Percentiles rank a stretch among this genome's conserved stretches.
phyloP scores from a whole-genome alignment of 2,888 invertebrate species.

The Diarsia dahlii region DNA sequence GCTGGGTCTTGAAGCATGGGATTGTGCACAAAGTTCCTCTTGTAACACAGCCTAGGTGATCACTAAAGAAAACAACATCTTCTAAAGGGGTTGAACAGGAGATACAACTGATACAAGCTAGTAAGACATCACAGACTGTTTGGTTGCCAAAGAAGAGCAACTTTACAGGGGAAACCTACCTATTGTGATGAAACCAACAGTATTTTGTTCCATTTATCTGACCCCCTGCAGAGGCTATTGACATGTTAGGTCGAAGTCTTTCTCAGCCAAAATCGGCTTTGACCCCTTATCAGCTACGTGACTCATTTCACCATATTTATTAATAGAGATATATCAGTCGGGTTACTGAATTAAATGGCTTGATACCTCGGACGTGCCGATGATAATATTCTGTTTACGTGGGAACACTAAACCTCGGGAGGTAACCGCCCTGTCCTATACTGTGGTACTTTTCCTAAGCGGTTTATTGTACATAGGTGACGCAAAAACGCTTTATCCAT shows the following conservation, averaged over 20 bases:
- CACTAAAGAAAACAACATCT: not conserved
- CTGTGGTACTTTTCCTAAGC: not conserved
- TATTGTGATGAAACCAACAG: not conserved
- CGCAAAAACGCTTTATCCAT: not conserved
- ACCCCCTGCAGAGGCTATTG: not conserved
- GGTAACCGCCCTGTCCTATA: not conserved
- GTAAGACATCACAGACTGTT: too few species aligned
- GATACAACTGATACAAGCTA: too few species aligned
- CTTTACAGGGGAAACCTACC: not conserved
- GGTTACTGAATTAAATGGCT: conserved; percentile 15
- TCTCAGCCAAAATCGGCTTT: not conserved
- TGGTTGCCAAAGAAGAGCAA: not conserved
- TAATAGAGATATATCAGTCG: conserved; percentile 4
- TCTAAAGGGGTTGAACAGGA: not conserved
- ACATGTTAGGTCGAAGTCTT: not conserved
- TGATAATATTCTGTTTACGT: conserved; percentile 31
- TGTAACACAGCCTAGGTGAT: not conserved
- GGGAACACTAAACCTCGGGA: conserved; percentile 42
- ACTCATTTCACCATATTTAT: not conserved
- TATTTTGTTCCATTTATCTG: not conserved
- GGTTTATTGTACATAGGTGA: not conserved
- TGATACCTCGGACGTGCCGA: conserved; percentile 26
- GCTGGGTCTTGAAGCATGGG: not conserved
- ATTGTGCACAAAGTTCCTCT: not conserved
- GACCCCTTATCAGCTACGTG: conserved; percentile 41